Evolutionary conservation across 2,113 vertebrate species (phyloP).

Genomic region (Anguilla rostrata): DNA sequence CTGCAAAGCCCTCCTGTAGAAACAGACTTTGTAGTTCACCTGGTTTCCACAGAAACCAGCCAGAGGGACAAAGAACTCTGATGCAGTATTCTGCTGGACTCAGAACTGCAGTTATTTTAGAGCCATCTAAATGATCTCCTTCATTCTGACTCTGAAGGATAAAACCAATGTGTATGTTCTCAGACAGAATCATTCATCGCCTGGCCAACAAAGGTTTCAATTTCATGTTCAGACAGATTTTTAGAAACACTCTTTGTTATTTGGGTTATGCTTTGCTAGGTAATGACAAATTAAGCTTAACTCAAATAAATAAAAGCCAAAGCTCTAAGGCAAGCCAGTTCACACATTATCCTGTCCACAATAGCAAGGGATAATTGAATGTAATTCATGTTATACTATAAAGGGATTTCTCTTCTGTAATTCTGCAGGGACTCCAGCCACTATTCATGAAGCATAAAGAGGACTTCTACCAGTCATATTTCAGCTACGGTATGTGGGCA

Average conservation of each 20-base stretch:
- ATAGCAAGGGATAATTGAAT: background rate
- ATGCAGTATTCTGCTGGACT: background rate
- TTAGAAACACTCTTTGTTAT: background rate
- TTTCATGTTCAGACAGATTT: background rate
- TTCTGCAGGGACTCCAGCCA: background rate
- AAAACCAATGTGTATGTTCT: background rate
- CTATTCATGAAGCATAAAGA: background rate
- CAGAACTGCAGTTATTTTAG: background rate
- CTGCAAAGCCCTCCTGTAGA: background rate
- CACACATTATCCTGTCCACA: background rate
- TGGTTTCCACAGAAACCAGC: constrained; percentile 31
- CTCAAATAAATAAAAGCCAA: background rate
- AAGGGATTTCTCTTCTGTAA: background rate
- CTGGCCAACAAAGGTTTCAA: background rate
- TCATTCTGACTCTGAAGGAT: background rate
- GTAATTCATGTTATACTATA: background rate
- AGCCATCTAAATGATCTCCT: background rate
- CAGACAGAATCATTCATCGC: background rate
- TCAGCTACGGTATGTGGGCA: background rate
- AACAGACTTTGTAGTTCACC: constrained; percentile 1
- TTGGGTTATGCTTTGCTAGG: background rate
- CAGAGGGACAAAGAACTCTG: background rate
- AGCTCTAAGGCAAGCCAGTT: background rate
- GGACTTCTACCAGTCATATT: background rate
- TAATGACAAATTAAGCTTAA: background rate